phyloP scores from a whole-genome alignment of 2,113 vertebrate genomes.

The Suncus etruscus region DNA sequence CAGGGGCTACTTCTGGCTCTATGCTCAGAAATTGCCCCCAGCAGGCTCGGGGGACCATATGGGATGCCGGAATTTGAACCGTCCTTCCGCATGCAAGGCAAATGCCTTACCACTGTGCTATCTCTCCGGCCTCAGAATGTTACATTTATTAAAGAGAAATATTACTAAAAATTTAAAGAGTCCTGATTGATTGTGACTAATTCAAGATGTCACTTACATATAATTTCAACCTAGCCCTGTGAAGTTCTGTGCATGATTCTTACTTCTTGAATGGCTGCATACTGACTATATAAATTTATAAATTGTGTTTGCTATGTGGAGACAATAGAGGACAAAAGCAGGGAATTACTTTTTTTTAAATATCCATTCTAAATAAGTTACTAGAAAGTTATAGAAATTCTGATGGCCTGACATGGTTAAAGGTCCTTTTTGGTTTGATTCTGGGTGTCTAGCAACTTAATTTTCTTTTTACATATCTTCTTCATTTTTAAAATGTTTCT shows the following conservation, averaged over 20 bases:
- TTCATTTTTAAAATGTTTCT: constrained; percentile 39
- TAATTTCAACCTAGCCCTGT: constrained; percentile 15
- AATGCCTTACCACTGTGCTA: no score
- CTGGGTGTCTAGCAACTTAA: constrained; percentile 7
- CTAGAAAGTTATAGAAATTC: constrained; percentile 46
- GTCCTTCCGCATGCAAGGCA: no score
- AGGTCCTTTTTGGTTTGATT: constrained; percentile 39
- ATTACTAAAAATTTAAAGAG: constrained; percentile 50
- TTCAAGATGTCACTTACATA: constrained; percentile 31
- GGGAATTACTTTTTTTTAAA: constrained; percentile 26
- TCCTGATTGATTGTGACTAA: constrained; percentile 31
- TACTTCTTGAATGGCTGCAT: not conserved
- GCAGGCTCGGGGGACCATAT: no score
- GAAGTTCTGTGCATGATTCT: constrained; percentile 30
- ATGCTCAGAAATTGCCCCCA: no score
- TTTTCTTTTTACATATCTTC: constrained; percentile 31
- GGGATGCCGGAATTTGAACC: no score
- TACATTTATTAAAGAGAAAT: constrained; percentile 51
- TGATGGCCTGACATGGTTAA: not conserved
- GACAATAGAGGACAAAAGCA: not conserved
- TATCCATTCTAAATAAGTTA: constrained; percentile 1
- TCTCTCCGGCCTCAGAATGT: not conserved
- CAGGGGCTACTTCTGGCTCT: no score
- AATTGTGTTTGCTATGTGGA: not conserved
- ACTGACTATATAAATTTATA: not conserved